These are phyloP conservation scores for Formica selysi DNA, from an alignment of 1,140 invertebrate species.

Conservation along the genomic window DNA sequence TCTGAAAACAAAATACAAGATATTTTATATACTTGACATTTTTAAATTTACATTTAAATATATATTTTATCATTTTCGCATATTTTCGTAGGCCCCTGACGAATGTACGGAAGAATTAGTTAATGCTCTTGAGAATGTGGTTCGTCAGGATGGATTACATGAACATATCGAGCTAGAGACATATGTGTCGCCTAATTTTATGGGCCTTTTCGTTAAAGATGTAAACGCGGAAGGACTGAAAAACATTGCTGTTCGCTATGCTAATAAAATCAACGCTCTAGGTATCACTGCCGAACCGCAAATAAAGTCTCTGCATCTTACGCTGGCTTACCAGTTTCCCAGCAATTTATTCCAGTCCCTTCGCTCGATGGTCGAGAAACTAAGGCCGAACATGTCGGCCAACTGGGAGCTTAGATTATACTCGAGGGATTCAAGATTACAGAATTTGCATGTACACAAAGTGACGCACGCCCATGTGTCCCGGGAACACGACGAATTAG, in stretches of 20 bases:
- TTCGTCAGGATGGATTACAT: constrained; percentile 89
- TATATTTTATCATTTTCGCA: neutral
- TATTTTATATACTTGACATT: neutral
- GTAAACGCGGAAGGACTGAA: constrained; percentile 92
- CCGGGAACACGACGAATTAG: constrained; percentile 93
- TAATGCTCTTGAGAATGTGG: constrained; percentile 89
- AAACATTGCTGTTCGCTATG: constrained; percentile 91
- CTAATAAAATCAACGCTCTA: constrained; percentile 91
- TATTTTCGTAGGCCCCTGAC: constrained; percentile 89
- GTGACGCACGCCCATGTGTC: constrained; percentile 93
- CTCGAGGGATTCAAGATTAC: constrained; percentile 92
- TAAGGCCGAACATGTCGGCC: constrained; percentile 89
- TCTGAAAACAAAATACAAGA: neutral
- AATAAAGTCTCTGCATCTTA: constrained; percentile 94
- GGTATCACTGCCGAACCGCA: constrained; percentile 91
- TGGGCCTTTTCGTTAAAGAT: constrained; percentile 94
- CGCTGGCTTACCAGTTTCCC: constrained; percentile 95
- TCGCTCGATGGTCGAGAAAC: constrained; percentile 90
- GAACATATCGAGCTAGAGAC: constrained; percentile 91
- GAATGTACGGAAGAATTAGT: constrained; percentile 90
- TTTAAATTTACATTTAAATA: neutral
- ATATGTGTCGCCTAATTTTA: constrained; percentile 94
- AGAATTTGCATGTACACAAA: constrained; percentile 91
- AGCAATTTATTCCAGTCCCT: constrained; percentile 90
- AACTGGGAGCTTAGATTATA: constrained; percentile 95